Conservation (phyloP, 2,888 invertebrate genomes). For the Nomada ruficornis region DNA sequence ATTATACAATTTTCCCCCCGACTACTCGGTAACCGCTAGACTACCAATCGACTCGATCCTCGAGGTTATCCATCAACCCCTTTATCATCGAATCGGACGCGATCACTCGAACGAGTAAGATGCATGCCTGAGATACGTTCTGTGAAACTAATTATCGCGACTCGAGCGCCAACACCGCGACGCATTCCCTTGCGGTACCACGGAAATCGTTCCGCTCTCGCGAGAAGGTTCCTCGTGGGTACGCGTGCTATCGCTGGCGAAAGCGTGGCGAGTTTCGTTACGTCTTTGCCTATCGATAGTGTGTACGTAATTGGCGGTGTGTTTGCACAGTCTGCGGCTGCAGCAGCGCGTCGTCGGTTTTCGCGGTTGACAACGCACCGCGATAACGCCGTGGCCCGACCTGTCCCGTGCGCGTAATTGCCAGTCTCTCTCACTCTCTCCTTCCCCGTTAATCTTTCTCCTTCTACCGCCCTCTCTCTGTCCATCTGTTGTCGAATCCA, state of each 20-base stretch:
- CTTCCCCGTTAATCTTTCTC: not conserved
- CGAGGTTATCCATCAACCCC: not conserved
- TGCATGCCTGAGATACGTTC: slow-evolving; percentile 32
- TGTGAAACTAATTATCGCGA: slow-evolving; percentile 41
- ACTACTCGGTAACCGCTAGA: too few relatives aligned
- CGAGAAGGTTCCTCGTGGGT: slow-evolving; percentile 41
- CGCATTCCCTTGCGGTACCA: slow-evolving; percentile 27
- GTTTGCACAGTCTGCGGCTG: slow-evolving; percentile 79
- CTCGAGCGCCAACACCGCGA: slow-evolving; percentile 13
- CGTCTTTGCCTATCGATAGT: slow-evolving; percentile 75
- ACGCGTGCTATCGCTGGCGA: slow-evolving; percentile 18
- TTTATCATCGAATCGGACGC: not conserved
- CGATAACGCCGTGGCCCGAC: slow-evolving; percentile 58
- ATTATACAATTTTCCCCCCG: too few relatives aligned
- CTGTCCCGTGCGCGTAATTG: slow-evolving; percentile 54
- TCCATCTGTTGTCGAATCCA: slow-evolving; percentile 25
- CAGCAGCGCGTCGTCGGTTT: slow-evolving; percentile 57
- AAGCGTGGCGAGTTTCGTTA: slow-evolving; percentile 50
- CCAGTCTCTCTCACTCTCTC: slow-evolving; percentile 8
- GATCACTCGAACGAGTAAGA: not conserved
- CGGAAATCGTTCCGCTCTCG: slow-evolving; percentile 52
- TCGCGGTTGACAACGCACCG: slow-evolving; percentile 68
- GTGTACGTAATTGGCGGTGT: slow-evolving; percentile 80
- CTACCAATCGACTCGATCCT: not conserved
- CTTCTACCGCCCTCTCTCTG: not conserved